Evolutionary conservation across 2,888 invertebrate species (phyloP), one percentile per base, ranked within the genome.

Genomic region (Smittia aterrima): DNA sequence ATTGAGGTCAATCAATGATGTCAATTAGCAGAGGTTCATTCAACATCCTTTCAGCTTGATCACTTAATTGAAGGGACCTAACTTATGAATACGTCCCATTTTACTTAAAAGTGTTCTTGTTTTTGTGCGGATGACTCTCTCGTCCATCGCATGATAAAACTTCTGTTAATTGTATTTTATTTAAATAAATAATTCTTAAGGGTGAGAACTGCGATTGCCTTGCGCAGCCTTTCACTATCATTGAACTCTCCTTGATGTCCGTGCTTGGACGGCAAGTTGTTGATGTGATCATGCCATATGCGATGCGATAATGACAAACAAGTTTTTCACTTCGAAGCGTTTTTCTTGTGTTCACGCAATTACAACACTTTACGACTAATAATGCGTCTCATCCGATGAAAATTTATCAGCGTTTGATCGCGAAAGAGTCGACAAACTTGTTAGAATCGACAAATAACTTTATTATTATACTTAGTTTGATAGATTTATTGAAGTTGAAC

Each of bases 301-400:
- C 41, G 70, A 70, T n/a, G 13, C 24, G 54, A 70, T 70, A 70
- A 53, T 67, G 67, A 70, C 16, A 53, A 70, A 70, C 70, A 4
- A 53, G 70, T 70, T 70, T 70, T 70, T 27, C 53, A 11, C 18
- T 3, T 11, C 53, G 4, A 2, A 18, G 53, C 53, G 32, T 9
- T 32, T 3, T 32, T 32, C 32, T n/a, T n/a, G 32, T 47, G 68
- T 20, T 68, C 20, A 47, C 38, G 24, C 47, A 41, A 68, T 68
- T 68, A 68, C 68, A 24, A 68, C 68, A 68, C 68, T 68, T 68
- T 68, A 68, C 9, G 24, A 38, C 68, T 68, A 25, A 47, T 68
- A 68, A 68, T 32, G 32, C 32, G 32, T 32, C 32, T 32, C 32
- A 32, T 32, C 32, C 32, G 32, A 32, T 32, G 32, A 32, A 32